Evolutionary conservation across 2,888 invertebrate species (phyloP), one percentile per base, ranked within the genome.

Genomic region (Drosophila mimica): DNA sequence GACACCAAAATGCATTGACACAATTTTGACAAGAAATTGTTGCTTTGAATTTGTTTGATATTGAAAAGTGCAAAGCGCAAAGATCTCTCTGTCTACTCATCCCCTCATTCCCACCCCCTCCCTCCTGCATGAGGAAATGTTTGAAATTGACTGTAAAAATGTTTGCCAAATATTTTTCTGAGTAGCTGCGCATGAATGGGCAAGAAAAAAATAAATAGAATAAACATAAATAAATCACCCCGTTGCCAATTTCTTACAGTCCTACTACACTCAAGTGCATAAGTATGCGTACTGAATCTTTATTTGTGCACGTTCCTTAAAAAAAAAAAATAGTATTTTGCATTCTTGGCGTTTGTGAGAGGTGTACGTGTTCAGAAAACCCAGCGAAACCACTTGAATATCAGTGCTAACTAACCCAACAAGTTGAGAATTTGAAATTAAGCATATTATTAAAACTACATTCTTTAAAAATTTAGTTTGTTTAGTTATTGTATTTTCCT

Each of bases 111-210:
- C 15, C 17, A 6, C 17, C 28, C 11, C 5, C 36, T 46, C 28
- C 15, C 8, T 43, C 5, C n/a, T 34, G 31, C 38, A 4, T 15
- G 17, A 7, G 4, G 11, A 59, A 70, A 40, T 58, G 59, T 64
- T 64, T 71, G 60, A 46, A 17, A 62, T 59, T 59, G 53, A 36
- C 48, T 48, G 48, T 43, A 61, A 64, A 81, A 81, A 83, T 86
- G 87, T 86, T 86, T 83, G 84, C 81, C 81, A 86, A 86, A 81
- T 73, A 74, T 57, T 67, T 66, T 17, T 20, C 9, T 58, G 53
- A 34, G 46, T 51, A 53, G 28, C 25, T 60, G 60, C 13, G 4
- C n/a, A 56, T 17, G 4, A 38, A 28, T 30, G 13, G 25, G 25
- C 3, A 6, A 25, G 8, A 33, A 31, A 25, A 30, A 46, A 49